Percentiles rank a stretch among this genome's conserved stretches.
These are phyloP conservation scores for Platyscapa corneri DNA, from an alignment of 1,140 invertebrate genomes.

Conservation along the genomic window DNA sequence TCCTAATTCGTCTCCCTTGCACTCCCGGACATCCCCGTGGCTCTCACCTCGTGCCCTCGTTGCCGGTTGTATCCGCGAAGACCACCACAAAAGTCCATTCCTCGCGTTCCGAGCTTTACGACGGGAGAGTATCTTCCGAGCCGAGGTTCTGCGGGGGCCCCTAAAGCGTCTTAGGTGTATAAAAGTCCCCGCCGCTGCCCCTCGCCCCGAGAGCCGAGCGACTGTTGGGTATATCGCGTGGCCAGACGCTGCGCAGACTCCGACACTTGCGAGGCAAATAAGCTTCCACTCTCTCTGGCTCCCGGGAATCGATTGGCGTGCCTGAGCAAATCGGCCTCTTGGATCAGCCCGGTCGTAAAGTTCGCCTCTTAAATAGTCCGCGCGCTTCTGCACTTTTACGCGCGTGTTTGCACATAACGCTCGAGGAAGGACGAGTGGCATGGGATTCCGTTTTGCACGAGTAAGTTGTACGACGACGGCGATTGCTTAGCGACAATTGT, in stretches of 20 bases:
- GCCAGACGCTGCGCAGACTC: slow-evolving; percentile 4
- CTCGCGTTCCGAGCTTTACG: slow-evolving; percentile 56
- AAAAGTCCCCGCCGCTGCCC: neutral
- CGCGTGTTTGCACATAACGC: neutral
- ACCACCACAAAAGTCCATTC: slow-evolving; percentile 52
- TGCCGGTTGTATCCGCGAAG: neutral
- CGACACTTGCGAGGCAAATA: slow-evolving; percentile 9
- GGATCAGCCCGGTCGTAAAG: slow-evolving; percentile 10
- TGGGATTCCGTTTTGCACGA: neutral
- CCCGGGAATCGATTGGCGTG: slow-evolving; percentile 46
- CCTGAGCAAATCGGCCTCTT: slow-evolving; percentile 46
- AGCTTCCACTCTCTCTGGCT: neutral
- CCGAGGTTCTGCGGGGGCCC: too few relatives aligned
- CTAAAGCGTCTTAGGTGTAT: neutral
- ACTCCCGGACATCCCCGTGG: neutral
- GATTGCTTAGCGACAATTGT: neutral
- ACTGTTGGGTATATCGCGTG: neutral
- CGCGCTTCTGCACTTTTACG: neutral
- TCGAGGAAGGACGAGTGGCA: neutral
- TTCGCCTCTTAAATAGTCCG: neutral
- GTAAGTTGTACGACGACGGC: neutral
- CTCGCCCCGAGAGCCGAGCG: too few relatives aligned
- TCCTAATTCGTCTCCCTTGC: slow-evolving; percentile 31
- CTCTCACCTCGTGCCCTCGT: neutral
- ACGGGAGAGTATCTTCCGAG: slow-evolving; percentile 15